These are phyloP conservation scores for Melanotaenia parkinsoni DNA, from an alignment of 2,797 vertebrate genomes.

Conservation along the genomic window DNA sequence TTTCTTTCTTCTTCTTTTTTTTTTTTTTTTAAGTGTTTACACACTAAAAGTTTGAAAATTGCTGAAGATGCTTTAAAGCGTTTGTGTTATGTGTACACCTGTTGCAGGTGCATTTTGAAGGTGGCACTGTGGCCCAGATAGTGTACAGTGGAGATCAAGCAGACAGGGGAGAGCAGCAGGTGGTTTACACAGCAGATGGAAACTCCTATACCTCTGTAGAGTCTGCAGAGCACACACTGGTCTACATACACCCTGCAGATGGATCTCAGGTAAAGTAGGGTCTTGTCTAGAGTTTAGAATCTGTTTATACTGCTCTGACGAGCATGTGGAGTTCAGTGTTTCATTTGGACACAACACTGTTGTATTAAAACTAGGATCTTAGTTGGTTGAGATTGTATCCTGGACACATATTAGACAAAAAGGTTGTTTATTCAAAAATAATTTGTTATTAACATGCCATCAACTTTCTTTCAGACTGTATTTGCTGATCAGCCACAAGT, in stretches of 20 bases:
- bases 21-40: not conserved
- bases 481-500: conserved; percentile 97
- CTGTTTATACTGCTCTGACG: not conserved
- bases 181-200: conserved; percentile 94
- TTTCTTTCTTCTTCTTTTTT: too few species aligned
- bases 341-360: too few species aligned
- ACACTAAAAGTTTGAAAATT: not conserved
- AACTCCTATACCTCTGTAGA: conserved; percentile 96
- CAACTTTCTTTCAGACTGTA: conserved; percentile 82
- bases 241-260: conserved; percentile 98
- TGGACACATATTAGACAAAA: not conserved
- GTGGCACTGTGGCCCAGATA: conserved; percentile 92
- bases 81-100: not conserved
- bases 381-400: not conserved
- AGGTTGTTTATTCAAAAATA: not conserved
- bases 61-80: not conserved
- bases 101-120: conserved; percentile 93
- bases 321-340: not conserved
- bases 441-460: not conserved
- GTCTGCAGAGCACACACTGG: conserved; percentile 94
- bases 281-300: not conserved
- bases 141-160: conserved; percentile 94
- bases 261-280: conserved; percentile 88
- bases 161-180: conserved; percentile 91
- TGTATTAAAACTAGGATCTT: not conserved